phyloP scores from a whole-genome alignment of 92 coral and sea anemone species.

The Chrysogorgia sp. region DNA sequence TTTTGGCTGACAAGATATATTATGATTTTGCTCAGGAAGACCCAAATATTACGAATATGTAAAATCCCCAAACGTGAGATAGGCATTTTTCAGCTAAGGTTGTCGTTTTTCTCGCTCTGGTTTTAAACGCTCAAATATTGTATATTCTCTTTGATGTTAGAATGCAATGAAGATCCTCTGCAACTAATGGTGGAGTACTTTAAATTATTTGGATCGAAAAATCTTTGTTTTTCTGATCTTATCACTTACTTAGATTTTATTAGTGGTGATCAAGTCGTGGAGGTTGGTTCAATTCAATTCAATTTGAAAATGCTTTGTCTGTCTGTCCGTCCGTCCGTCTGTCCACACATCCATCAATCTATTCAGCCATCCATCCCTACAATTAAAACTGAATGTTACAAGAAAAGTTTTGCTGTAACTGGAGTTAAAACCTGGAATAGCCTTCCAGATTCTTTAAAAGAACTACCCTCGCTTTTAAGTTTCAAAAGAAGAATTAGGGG shows the following conservation, averaged over 20 bases:
- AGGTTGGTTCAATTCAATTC: constrained; percentile 47
- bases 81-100: not conserved
- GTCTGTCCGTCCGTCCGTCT: not conserved
- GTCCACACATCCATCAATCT: not conserved
- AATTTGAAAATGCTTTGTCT: not conserved
- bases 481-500: constrained; percentile 1
- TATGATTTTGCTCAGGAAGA: too few relatives aligned
- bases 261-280: constrained; percentile 41
- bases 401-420: constrained; percentile 5
- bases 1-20: too few relatives aligned
- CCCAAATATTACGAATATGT: too few relatives aligned
- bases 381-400: constrained; percentile 6
- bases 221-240: constrained; percentile 77
- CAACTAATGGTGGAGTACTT: constrained; percentile 76
- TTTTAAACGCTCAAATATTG: not conserved
- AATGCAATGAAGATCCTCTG: constrained; percentile 47
- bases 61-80: too few relatives aligned
- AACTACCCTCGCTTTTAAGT: not conserved
- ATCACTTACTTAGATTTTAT: constrained; percentile 66
- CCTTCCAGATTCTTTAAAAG: not conserved
- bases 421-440: constrained; percentile 16
- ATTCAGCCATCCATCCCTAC: not conserved
- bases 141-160: constrained; percentile 44
- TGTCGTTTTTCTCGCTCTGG: not conserved
- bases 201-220: constrained; percentile 87